Evolutionary conservation across 2,797 vertebrate species (phyloP).

Genomic region (Myotis daubentonii): DNA sequence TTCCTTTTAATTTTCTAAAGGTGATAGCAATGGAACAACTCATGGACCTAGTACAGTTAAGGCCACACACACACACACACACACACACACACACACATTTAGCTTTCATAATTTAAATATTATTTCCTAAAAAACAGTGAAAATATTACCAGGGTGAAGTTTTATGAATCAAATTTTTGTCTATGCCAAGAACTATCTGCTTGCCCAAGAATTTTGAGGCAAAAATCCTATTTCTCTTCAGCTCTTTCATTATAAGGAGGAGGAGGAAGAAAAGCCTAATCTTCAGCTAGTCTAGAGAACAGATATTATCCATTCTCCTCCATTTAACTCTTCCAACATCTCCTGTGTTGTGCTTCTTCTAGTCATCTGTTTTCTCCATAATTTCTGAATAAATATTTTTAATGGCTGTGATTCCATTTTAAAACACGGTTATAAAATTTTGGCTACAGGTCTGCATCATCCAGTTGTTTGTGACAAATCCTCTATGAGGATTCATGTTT

Average conservation of each 20-base stretch:
- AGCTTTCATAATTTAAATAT: not conserved
- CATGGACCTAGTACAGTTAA: not conserved
- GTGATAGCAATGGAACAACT: not conserved
- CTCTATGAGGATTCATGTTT: not conserved
- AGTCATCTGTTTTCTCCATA: not conserved
- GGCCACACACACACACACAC: not conserved
- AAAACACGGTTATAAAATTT: not conserved
- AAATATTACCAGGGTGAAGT: not conserved
- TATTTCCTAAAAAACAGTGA: not conserved
- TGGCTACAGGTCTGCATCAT: not conserved
- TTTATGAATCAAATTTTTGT: not conserved
- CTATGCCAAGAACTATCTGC: not conserved
- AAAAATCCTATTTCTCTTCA: not conserved
- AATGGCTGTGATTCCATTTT: not conserved
- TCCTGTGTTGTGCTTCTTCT: rapidly evolving
- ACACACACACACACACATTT: not conserved
- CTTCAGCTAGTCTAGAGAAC: not conserved
- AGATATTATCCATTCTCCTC: rapidly evolving
- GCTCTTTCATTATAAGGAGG: not conserved
- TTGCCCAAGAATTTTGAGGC: not conserved
- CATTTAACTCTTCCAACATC: rapidly evolving
- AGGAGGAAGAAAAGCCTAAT: not conserved
- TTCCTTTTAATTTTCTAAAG: not conserved
- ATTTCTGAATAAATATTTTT: not conserved
- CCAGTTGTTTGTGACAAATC: not conserved